Conservation (phyloP, 2,113 vertebrate species). For the Paedocypris sp. region DNA sequence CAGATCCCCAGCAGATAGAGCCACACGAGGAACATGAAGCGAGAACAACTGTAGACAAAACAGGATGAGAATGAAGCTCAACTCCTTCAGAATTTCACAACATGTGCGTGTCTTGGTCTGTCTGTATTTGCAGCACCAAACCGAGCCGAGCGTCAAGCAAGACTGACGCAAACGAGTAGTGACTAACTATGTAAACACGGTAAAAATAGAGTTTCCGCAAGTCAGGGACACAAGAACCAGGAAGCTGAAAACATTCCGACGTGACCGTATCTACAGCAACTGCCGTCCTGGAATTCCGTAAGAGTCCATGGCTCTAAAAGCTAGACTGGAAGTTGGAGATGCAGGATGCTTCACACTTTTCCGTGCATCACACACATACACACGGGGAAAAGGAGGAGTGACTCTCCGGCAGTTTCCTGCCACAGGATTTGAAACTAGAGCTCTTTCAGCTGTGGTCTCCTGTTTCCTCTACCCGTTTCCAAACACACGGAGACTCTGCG, state of each 20-base stretch:
- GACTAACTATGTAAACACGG: constrained; percentile 19
- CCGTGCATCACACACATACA: constrained; percentile 1
- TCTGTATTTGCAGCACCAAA: constrained; percentile 5
- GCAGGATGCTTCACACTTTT: constrained; percentile 10
- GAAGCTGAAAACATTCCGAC: neutral
- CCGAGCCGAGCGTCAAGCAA: neutral
- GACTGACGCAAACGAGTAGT: constrained; percentile 5
- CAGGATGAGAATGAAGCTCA: neutral
- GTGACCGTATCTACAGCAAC: neutral
- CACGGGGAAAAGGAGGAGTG: constrained; percentile 14
- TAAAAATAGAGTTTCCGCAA: constrained; percentile 9
- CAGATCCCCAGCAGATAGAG: constrained; percentile 12
- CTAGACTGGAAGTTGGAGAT: neutral
- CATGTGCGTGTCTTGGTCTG: neutral
- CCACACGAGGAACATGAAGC: constrained; percentile 1
- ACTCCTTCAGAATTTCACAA: neutral
- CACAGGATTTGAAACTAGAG: constrained; percentile 44
- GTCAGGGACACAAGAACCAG: neutral
- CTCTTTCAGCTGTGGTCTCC: constrained; percentile 42
- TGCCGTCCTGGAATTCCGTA: too few relatives aligned
- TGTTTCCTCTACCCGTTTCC: constrained; percentile 32
- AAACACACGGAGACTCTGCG: constrained; percentile 14
- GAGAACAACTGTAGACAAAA: constrained; percentile 1
- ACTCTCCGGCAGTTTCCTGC: constrained; percentile 39
- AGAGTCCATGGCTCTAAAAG: neutral